phyloP scores from a whole-genome alignment of 2,113 vertebrate species.

The Cochlearius cochlearius region DNA sequence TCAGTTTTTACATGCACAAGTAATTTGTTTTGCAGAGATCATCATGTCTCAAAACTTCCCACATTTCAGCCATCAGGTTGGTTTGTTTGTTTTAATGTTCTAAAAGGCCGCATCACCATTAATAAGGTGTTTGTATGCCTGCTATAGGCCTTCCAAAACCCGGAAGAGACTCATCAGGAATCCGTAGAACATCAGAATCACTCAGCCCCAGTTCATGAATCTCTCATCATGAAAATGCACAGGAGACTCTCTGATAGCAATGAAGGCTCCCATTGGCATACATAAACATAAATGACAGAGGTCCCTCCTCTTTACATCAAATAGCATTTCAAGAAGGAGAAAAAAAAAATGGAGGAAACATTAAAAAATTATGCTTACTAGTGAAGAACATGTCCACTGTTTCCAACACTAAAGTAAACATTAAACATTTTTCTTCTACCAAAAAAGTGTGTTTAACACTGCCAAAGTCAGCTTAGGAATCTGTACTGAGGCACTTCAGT shows the following conservation, averaged over 20 bases:
- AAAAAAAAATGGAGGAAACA: constrained; percentile 31
- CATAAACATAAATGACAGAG: constrained; percentile 25
- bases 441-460: constrained; percentile 32
- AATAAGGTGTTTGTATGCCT: neutral
- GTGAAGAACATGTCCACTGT: constrained; percentile 48
- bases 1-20: neutral
- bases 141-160: neutral
- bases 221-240: constrained; percentile 14
- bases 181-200: neutral
- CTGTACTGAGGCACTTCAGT: constrained; percentile 24
- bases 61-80: neutral
- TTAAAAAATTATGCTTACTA: constrained; percentile 48
- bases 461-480: constrained; percentile 61
- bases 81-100: neutral
- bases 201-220: constrained; percentile 4
- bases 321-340: neutral
- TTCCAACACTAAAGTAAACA: constrained; percentile 63
- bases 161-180: neutral
- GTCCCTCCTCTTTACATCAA: neutral
- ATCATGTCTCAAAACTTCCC: neutral
- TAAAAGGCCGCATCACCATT: neutral
- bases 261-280: neutral
- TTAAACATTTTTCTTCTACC: constrained; percentile 57
- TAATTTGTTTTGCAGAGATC: neutral
- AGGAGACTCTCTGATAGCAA: constrained; percentile 9